Percentiles rank a stretch among this genome's conserved stretches.
phyloP scores from a whole-genome alignment of 2,113 vertebrate species.

The Glaucidium brasilianum region DNA sequence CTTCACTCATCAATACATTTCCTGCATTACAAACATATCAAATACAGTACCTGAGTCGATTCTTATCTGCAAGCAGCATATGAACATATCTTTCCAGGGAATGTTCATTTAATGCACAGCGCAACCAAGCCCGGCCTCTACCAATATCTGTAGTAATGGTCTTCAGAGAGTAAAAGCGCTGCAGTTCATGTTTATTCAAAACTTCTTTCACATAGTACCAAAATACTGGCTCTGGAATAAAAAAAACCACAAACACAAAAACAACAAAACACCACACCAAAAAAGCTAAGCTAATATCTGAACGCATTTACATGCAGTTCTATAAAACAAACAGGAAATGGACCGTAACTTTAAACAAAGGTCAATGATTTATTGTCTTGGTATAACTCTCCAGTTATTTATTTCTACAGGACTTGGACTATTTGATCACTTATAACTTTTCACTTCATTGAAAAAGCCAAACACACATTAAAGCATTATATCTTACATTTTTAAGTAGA shows the following conservation, averaged over 20 bases:
- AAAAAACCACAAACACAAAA: not conserved
- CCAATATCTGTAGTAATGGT: slow-evolving; percentile 88
- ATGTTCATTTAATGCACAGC: slow-evolving; percentile 94
- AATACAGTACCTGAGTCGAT: slow-evolving; percentile 82
- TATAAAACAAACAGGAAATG: not conserved
- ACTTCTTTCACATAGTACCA: slow-evolving; percentile 97
- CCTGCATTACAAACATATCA: not conserved
- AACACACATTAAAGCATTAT: not conserved
- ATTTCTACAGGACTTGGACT: not conserved
- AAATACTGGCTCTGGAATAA: slow-evolving; percentile 86
- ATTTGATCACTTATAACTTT: not conserved
- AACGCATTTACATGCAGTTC: not conserved
- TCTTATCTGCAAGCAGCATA: slow-evolving; percentile 86
- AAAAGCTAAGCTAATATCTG: not conserved
- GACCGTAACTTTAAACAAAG: not conserved
- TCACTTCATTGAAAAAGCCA: not conserved
- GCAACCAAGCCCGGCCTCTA: slow-evolving; percentile 93
- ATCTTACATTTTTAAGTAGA: not conserved
- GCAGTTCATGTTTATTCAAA: slow-evolving; percentile 91
- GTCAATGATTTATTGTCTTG: not conserved
- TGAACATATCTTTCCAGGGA: slow-evolving; percentile 94
- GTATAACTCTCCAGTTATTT: not conserved
- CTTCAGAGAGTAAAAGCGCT: slow-evolving; percentile 89
- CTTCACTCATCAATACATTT: not conserved
- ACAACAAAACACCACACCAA: not conserved